These are phyloP conservation scores for Oceanodroma tethys DNA, from an alignment of 2,113 vertebrate species.

Conservation along the genomic window DNA sequence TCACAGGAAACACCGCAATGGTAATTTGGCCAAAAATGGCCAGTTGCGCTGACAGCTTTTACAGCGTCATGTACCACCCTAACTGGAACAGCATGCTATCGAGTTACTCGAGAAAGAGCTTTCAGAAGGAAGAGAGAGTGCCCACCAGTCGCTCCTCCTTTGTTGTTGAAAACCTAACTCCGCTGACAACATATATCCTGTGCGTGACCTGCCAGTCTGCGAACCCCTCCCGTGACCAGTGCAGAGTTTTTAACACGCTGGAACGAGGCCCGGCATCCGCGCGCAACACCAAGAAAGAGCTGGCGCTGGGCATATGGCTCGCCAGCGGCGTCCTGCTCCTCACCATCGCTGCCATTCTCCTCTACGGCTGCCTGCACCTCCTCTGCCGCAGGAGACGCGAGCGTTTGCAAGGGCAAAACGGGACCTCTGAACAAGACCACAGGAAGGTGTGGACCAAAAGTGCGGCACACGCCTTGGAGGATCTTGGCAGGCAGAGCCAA, in stretches of 20 bases:
- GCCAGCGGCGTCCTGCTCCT: constrained; percentile 83
- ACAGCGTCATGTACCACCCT: constrained; percentile 88
- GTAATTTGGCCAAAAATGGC: constrained; percentile 80
- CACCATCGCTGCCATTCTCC: constrained; percentile 74
- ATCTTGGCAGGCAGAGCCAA: not conserved
- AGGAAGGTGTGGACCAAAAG: not conserved
- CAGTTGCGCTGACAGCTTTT: constrained; percentile 82
- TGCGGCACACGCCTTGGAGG: fast-evolving
- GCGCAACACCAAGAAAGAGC: constrained; percentile 74
- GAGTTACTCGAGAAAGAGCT: constrained; percentile 80
- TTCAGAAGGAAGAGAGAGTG: constrained; percentile 83
- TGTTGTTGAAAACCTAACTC: constrained; percentile 79
- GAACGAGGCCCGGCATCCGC: constrained; percentile 51
- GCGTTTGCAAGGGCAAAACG: not conserved
- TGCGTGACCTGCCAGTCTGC: constrained; percentile 87
- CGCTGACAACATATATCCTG: constrained; percentile 82
- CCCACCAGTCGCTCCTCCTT: constrained; percentile 80
- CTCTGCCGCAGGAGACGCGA: constrained; percentile 64
- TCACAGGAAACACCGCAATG: constrained; percentile 78
- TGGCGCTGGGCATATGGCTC: constrained; percentile 84
- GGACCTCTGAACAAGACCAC: not conserved
- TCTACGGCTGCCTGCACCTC: constrained; percentile 82
- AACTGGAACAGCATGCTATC: constrained; percentile 83
- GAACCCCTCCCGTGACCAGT: constrained; percentile 81
- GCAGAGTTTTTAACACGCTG: constrained; percentile 81